Base-by-base conservation (phyloP, 2,888 invertebrate genomes). In the Mellilla xanthometata region DNA sequence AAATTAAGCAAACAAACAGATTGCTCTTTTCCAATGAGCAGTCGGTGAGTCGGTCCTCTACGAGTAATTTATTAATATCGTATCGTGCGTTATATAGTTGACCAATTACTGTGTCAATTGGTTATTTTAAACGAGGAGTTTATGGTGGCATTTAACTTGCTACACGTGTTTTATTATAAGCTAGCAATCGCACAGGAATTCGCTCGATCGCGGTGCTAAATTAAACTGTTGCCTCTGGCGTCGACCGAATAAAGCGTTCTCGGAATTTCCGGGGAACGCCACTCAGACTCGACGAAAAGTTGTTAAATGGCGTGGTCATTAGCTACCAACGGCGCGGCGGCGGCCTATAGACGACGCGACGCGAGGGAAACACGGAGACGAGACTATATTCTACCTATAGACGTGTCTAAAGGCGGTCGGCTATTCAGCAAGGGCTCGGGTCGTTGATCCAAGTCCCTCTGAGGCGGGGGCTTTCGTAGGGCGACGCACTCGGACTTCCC, bases 351-450 rank as follows among this genome's bases (percentile, higher is more conserved):
- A 41, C 39, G 28, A 35, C 12, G n/a, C 49, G 29, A 52, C 52
- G 49, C 49, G 60, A 49, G 39, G 51, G 41, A 23, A 39, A 31
- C 39, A 39, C 62, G 63, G 64, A 67, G 64, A 65, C 61, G 66
- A 62, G 65, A 48, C 56, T 48, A 51, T 57, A 57, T 51, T 8
- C 8, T 8, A 8, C 24, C 24, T 24, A 24, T 24, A 24, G 8
- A 7, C 49, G 60, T 51, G 44, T 36, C 33, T 71, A 78, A 74
- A 80, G 76, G 67, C 64, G 59, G 62, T 58, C 65, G 62, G 70
- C 71, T 77, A 77, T 76, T 72, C 75, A 73, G 71, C 65, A 80
- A 81, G 81, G 82, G 79, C 79, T 74, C 66, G 69, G 83, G 87
- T 87, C 86, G 74, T 78, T 85, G 88, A 68, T 78, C 88, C 75